Percentiles rank a stretch among this genome's conserved stretches.
These are phyloP conservation scores for Micromys minutus DNA, from an alignment of 2,113 vertebrate genomes.

Conservation along the genomic window DNA sequence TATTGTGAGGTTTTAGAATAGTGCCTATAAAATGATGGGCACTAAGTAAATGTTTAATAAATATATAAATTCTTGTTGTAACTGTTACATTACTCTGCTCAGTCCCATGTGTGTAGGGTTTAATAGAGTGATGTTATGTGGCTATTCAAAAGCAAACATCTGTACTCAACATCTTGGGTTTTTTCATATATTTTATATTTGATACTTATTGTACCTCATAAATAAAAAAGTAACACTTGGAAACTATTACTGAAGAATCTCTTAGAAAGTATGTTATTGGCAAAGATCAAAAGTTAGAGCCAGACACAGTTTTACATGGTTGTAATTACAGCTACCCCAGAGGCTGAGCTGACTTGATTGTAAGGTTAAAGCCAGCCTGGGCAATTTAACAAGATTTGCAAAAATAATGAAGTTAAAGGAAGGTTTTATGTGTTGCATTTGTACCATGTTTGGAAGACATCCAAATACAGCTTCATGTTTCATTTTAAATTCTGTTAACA, in stretches of 20 bases:
- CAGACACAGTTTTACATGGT: neutral
- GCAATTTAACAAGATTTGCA: neutral
- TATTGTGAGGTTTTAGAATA: constrained; percentile 42
- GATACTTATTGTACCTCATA: constrained; percentile 33
- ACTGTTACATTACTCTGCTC: neutral
- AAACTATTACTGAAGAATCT: constrained; percentile 46
- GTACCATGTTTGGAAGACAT: constrained; percentile 24
- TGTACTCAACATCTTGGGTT: neutral
- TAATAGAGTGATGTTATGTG: constrained; percentile 14
- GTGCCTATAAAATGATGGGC: constrained; percentile 29
- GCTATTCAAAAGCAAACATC: neutral
- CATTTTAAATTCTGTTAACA: constrained; percentile 39
- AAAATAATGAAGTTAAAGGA: neutral
- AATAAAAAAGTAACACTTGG: constrained; percentile 36
- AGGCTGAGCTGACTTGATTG: neutral
- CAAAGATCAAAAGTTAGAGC: constrained; percentile 32
- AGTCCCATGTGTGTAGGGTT: neutral
- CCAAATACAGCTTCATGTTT: constrained; percentile 22
- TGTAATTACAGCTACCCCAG: neutral
- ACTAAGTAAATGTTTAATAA: constrained; percentile 40
- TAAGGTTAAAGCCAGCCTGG: neutral
- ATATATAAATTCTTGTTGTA: constrained; percentile 29
- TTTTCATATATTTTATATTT: constrained; percentile 21
- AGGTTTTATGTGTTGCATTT: constrained; percentile 29
- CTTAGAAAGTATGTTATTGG: constrained; percentile 41